Evolutionary conservation across 2,797 vertebrate genomes (phyloP).

Genomic region (Pagetopsis macropterus): DNA sequence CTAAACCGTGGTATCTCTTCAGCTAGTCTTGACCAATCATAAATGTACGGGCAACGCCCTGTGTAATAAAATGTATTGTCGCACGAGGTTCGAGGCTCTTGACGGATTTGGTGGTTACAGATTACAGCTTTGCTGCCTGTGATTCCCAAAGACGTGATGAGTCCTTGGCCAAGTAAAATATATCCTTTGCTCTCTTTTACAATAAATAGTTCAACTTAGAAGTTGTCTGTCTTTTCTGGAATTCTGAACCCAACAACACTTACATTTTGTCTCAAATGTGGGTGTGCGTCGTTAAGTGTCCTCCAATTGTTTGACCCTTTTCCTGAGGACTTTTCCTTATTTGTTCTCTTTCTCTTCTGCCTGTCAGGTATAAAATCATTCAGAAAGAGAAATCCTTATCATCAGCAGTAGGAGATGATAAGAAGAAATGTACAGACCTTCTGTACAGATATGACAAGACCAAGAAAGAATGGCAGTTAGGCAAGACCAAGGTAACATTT

Average conservation of each 20-base stretch:
- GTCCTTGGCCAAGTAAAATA: no score
- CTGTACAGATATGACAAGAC: conserved; percentile 85
- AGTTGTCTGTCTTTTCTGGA: no score
- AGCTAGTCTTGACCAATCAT: no score
- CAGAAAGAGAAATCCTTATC: conserved; percentile 71
- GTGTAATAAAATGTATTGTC: no score
- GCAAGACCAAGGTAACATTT: conserved; percentile 89
- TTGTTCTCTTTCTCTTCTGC: conserved; percentile 9
- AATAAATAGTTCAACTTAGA: no score
- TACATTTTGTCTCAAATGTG: background rate
- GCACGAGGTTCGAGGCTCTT: no score
- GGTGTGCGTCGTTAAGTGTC: background rate
- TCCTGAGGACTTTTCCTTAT: background rate
- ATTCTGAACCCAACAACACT: background rate
- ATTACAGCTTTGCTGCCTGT: no score
- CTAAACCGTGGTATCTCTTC: no score
- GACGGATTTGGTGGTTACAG: no score
- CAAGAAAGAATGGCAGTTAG: conserved; percentile 91
- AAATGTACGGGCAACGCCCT: no score
- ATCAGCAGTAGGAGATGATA: conserved; percentile 78
- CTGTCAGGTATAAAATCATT: conserved; percentile 90
- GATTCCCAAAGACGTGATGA: no score
- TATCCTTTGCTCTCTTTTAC: no score
- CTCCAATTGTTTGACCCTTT: background rate
- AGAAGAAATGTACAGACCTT: conserved; percentile 83